Conservation (phyloP, 2,888 invertebrate genomes). For the Choreutis nemorana region DNA sequence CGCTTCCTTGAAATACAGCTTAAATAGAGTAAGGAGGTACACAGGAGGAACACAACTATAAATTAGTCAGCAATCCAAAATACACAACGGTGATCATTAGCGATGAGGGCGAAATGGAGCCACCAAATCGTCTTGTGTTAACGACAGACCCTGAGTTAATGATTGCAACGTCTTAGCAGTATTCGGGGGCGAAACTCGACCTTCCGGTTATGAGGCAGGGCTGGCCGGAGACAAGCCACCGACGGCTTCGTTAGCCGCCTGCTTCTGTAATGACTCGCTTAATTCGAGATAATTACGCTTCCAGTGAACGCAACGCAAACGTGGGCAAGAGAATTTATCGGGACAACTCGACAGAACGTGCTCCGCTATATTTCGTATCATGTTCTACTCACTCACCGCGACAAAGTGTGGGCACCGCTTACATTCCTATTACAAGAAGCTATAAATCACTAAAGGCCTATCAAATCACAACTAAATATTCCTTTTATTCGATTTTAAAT, state of each 20-base stretch:
- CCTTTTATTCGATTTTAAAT: slow-evolving; percentile 46
- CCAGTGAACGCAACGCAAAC: slow-evolving; percentile 32
- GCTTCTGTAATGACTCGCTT: slow-evolving; percentile 51
- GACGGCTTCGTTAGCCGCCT: slow-evolving; percentile 44
- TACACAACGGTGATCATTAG: slow-evolving; percentile 23
- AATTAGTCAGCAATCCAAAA: too few relatives aligned
- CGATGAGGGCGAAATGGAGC: slow-evolving; percentile 27
- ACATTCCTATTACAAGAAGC: slow-evolving; percentile 30
- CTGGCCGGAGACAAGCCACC: slow-evolving; percentile 18
- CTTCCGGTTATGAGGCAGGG: slow-evolving; percentile 41
- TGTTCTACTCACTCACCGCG: slow-evolving; percentile 23
- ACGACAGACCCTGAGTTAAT: slow-evolving; percentile 36
- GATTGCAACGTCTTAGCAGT: slow-evolving; percentile 26
- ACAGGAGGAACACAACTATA: too few relatives aligned
- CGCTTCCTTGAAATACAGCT: slow-evolving; percentile 7
- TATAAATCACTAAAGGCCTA: slow-evolving; percentile 34
- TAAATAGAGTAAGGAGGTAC: too few relatives aligned
- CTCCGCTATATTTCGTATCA: slow-evolving; percentile 18
- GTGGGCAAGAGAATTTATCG: slow-evolving; percentile 41
- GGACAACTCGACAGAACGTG: slow-evolving; percentile 23
- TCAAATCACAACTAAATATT: slow-evolving; percentile 35
- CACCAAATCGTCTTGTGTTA: slow-evolving; percentile 32
- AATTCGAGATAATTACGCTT: slow-evolving; percentile 57
- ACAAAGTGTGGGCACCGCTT: slow-evolving; percentile 29
- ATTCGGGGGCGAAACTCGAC: slow-evolving; percentile 49